phyloP scores from a whole-genome alignment of 2,888 invertebrate species.

The Ashinkailepas kermadecensis region DNA sequence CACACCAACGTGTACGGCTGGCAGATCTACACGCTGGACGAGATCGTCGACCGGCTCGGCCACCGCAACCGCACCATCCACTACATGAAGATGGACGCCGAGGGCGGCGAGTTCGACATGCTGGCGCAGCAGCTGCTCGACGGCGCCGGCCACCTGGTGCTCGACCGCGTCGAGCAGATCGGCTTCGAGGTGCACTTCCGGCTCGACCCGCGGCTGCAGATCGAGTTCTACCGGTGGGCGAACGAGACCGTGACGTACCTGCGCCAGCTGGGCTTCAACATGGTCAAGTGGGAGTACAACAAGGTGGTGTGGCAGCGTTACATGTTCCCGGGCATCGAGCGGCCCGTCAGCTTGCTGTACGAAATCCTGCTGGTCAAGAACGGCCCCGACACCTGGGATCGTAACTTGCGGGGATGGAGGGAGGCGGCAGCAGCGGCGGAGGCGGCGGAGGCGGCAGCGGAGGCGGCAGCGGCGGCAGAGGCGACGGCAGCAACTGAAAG shows the following conservation, averaged over 20 bases:
- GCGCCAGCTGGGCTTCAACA: not conserved
- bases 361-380: slow-evolving; percentile 17
- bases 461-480: no score
- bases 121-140: slow-evolving; percentile 26
- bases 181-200: slow-evolving; percentile 1
- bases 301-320: slow-evolving; percentile 1
- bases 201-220: not conserved
- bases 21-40: slow-evolving; percentile 39
- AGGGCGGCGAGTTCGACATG: slow-evolving; percentile 40
- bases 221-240: not conserved
- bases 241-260: not conserved
- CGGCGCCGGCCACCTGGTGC: not conserved
- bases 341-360: slow-evolving; percentile 18
- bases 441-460: not conserved
- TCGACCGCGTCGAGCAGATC: slow-evolving; percentile 5
- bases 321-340: slow-evolving; percentile 2
- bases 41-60: slow-evolving; percentile 38
- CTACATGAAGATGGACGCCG: slow-evolving; percentile 42
- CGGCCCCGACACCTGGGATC: not conserved
- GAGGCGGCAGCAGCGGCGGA: not conserved
- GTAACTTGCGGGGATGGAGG: not conserved
- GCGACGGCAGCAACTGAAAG: no score
- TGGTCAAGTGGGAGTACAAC: not conserved
- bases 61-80: slow-evolving; percentile 40
- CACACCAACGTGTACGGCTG: slow-evolving; percentile 33